Conservation (phyloP, 2,888 invertebrate species). For the Rhabditophanes sp. region DNA sequence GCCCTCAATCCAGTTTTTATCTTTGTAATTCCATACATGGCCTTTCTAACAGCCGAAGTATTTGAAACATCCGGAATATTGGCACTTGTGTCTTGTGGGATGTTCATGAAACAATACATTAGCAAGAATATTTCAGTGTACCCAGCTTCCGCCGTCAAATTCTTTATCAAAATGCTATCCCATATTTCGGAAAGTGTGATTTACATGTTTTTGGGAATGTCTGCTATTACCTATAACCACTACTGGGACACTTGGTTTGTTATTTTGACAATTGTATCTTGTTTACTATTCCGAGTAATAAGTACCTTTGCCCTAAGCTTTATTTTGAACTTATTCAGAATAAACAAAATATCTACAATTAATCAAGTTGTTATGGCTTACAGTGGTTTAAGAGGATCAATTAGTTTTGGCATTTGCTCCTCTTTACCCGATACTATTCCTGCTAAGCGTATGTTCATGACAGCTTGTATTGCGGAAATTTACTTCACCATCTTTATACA, state of each 20-base stretch:
- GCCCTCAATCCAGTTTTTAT: conserved; percentile 94
- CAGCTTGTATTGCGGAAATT: conserved; percentile 65
- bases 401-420: conserved; percentile 76
- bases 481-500: conserved; percentile 95
- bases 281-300: conserved; percentile 69
- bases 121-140: too few species aligned
- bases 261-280: conserved; percentile 71
- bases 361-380: conserved; percentile 75
- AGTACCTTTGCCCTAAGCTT: conserved; percentile 75
- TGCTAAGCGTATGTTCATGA: conserved; percentile 58
- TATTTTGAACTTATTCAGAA: conserved; percentile 71
- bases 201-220: too few species aligned
- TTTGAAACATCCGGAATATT: conserved; percentile 93
- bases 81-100: conserved; percentile 57
- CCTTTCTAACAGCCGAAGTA: conserved; percentile 88
- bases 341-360: conserved; percentile 11
- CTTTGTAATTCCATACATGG: conserved; percentile 88
- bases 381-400: conserved; percentile 83
- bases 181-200: too few species aligned
- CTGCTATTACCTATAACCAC: too few species aligned
- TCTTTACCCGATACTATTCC: conserved; percentile 66
- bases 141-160: too few species aligned
- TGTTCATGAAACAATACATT: too few species aligned
- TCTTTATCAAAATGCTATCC: too few species aligned
- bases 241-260: conserved; percentile 91